These are phyloP conservation scores for Siphamia tubifer DNA, from an alignment of 2,113 vertebrate species.

Conservation along the genomic window DNA sequence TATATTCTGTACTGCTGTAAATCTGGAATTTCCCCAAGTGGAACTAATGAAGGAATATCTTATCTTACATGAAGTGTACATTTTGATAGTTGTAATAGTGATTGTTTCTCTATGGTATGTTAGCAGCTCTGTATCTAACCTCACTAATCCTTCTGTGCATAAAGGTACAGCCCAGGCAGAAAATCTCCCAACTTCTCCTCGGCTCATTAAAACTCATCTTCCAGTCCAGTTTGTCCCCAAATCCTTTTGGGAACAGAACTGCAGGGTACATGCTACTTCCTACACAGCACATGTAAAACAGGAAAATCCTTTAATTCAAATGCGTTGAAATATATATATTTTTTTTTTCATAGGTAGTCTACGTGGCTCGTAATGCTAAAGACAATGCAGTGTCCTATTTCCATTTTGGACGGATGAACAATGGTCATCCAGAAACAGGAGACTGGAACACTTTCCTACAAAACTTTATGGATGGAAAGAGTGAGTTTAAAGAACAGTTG, in stretches of 20 bases:
- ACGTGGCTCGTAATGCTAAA: conserved; percentile 87
- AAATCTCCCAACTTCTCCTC: conserved; percentile 63
- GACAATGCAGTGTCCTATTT: too few relatives aligned
- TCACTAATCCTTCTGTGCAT: neutral
- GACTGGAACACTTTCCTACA: conserved; percentile 82
- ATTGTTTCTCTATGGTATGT: neutral
- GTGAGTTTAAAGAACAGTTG: conserved; percentile 50
- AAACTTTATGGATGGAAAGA: conserved; percentile 79
- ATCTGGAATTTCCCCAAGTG: too few relatives aligned
- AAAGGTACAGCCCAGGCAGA: conserved; percentile 64
- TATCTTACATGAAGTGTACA: too few relatives aligned
- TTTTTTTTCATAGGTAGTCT: conserved; percentile 79
- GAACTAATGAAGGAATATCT: too few relatives aligned
- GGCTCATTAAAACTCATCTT: conserved; percentile 85
- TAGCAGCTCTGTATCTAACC: neutral
- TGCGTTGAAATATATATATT: neutral
- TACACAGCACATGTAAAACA: too few relatives aligned
- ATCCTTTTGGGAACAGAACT: conserved; percentile 84
- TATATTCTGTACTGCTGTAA: too few relatives aligned
- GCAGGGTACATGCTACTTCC: conserved; percentile 75
- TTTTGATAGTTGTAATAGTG: too few relatives aligned
- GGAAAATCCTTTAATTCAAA: neutral
- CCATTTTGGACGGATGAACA: conserved; percentile 86
- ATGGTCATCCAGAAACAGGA: conserved; percentile 76
- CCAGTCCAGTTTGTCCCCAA: conserved; percentile 78